A percentile compares a stretch with the other conserved stretches of the same genome.
phyloP scores from a whole-genome alignment of 2,888 invertebrate species.

The Zele albiditarsus region DNA sequence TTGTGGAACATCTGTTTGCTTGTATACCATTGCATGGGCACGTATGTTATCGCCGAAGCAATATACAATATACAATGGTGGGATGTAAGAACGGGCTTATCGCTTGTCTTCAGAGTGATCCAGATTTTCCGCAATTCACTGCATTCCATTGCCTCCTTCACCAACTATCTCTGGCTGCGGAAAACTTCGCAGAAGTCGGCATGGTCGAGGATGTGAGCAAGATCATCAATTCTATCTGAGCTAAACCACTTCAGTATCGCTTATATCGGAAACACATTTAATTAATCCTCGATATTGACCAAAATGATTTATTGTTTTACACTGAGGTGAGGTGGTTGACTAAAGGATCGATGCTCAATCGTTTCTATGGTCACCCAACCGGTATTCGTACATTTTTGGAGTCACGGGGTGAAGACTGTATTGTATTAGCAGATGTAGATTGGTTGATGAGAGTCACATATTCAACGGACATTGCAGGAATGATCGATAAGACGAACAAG shows the following conservation, averaged over 20 bases:
- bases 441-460: too few species aligned
- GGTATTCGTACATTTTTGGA: conserved; percentile 1
- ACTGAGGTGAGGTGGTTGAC: conserved; percentile 18
- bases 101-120: too few species aligned
- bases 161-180: too few species aligned
- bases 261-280: background rate
- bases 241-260: background rate
- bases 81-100: background rate
- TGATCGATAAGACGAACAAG: too few species aligned
- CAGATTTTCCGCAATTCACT: too few species aligned
- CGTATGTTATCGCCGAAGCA: background rate
- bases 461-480: too few species aligned
- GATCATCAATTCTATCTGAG: background rate
- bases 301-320: conserved; percentile 1
- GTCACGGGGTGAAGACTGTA: background rate
- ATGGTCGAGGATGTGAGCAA: background rate
- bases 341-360: background rate
- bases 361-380: too few species aligned
- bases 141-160: too few species aligned
- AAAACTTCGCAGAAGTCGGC: background rate
- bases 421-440: background rate
- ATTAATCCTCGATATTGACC: background rate
- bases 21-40: background rate
- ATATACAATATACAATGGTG: background rate
- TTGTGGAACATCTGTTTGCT: background rate